Conservation (phyloP, 1,140 invertebrate genomes). For the Telenomus remus region DNA sequence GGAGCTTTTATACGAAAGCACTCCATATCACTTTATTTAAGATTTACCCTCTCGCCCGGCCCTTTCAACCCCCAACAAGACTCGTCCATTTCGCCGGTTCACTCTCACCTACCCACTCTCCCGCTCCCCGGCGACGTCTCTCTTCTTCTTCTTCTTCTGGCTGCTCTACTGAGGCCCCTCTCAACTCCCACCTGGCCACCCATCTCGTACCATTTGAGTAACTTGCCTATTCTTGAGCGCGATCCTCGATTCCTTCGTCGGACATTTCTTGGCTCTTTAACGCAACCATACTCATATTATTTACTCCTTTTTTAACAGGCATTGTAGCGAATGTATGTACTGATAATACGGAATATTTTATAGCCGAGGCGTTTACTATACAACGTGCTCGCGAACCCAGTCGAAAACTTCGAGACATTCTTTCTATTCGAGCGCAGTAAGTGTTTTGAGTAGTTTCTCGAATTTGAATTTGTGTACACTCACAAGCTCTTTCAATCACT, state of each 20-base stretch:
- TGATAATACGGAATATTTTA: conserved; percentile 25
- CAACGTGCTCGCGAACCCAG: conserved; percentile 3
- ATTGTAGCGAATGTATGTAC: conserved; percentile 29
- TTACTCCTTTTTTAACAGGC: conserved; percentile 45
- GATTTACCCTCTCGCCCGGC: conserved; percentile 75
- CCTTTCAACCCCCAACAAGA: conserved; percentile 76
- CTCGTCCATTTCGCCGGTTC: conserved; percentile 74
- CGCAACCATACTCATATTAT: conserved; percentile 48
- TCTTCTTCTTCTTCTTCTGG: conserved; percentile 17
- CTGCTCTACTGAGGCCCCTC: conserved; percentile 3
- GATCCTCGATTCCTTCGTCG: conserved; percentile 50
- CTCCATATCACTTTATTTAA: conserved; percentile 78
- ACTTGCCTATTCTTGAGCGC: conserved; percentile 59
- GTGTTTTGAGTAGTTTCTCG: conserved; percentile 2
- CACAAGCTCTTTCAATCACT: background rate
- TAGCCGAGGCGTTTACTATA: conserved; percentile 8
- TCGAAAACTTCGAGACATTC: conserved; percentile 15
- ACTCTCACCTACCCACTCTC: conserved; percentile 46
- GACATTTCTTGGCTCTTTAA: conserved; percentile 39
- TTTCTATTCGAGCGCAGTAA: background rate
- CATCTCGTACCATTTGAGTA: conserved; percentile 52
- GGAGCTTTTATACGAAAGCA: conserved; percentile 77
- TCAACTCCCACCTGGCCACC: conserved; percentile 10
- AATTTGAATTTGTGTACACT: conserved; percentile 5
- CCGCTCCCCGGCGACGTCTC: conserved; percentile 18